Base-by-base conservation (phyloP, 2,797 vertebrate species). In the Atherinosoma microstoma region DNA sequence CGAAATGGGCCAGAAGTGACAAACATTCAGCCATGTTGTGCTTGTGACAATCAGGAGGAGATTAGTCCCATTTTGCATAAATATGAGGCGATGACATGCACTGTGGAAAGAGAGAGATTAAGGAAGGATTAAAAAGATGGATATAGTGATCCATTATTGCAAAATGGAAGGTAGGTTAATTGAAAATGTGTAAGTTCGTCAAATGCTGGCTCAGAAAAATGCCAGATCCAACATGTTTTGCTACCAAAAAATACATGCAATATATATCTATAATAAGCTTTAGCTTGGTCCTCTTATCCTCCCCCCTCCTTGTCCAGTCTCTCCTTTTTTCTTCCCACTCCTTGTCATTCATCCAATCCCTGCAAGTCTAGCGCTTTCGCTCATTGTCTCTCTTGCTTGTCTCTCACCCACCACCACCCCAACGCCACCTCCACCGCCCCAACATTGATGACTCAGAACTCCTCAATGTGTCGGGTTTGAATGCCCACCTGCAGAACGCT, bases 11-110 rank as follows among this genome's bases (percentile, higher is more conserved):
- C 24, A 0, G n/a, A 35, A 64, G 58, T 27, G 36, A 71, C 34
- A 62, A 32, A 20, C 22, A 20, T 24, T n/a, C n/a, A 36, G 16
- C 16, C 29, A 24, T 16, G 20, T 13, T 38, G 1, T 24, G 67
- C n/a, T 20, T 6, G 56, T 47, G 57, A 51, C 70, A 58, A 75
- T 73, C 56, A 64, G 1, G 4, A 38, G 32, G 12, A 45, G 4
- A 59, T 76, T 65, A 38, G 34, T 12, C 11, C 9, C 62, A 20
- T 64, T 82, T 35, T 64, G 58, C 35, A 73, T 45, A 8, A 35
- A 35, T 7, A 67, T 56, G 24, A 7, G 24, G 24, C 24, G 6
- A 29, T 29, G 53, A 15, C 53, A 56, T 16, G 3, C 53, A 11
- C 24, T 29, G 11, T 16, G 27, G 27, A 29, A 24, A 53, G 29